Percentiles rank a stretch among this genome's conserved stretches.
These are phyloP conservation scores for Triplophysa siluroides DNA, from an alignment of 2,113 vertebrate species.

Conservation along the genomic window DNA sequence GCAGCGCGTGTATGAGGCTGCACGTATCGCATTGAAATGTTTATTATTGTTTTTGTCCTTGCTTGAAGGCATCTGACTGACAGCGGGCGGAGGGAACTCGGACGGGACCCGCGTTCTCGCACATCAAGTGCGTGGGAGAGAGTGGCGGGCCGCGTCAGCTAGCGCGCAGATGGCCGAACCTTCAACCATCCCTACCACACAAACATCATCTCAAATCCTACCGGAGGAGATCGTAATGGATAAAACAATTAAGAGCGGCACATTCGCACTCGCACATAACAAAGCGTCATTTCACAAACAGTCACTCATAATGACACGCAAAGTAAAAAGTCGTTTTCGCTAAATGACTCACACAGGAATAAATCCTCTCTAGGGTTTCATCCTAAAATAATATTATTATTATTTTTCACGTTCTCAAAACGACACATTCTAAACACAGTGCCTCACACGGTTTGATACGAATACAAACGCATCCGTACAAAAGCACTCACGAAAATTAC, in stretches of 20 bases:
- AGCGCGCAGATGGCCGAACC: conserved; percentile 65
- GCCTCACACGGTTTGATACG: conserved; percentile 30
- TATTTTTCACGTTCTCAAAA: too few relatives aligned
- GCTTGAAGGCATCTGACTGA: conserved; percentile 63
- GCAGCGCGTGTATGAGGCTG: conserved; percentile 44
- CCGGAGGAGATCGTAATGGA: conserved; percentile 60
- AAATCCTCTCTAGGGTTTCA: not conserved
- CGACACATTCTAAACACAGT: conserved; percentile 1
- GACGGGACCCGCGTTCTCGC: conserved; percentile 53
- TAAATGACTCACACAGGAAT: not conserved
- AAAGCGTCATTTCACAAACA: conserved; percentile 44
- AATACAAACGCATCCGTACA: not conserved
- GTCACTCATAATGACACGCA: not conserved
- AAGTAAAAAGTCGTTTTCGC: too few relatives aligned
- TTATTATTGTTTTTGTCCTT: conserved; percentile 65
- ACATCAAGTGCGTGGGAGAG: conserved; percentile 49
- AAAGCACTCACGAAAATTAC: conserved; percentile 45
- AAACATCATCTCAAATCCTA: conserved; percentile 62
- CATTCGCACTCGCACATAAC: conserved; percentile 56
- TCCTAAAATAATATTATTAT: too few relatives aligned
- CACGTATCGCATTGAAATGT: conserved; percentile 53
- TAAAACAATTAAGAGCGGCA: conserved; percentile 67
- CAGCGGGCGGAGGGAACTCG: conserved; percentile 38
- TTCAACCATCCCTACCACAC: conserved; percentile 65
- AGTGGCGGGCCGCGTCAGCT: conserved; percentile 16